phyloP scores from a whole-genome alignment of 1,140 invertebrate genomes.

The Drosophila kanapiae region DNA sequence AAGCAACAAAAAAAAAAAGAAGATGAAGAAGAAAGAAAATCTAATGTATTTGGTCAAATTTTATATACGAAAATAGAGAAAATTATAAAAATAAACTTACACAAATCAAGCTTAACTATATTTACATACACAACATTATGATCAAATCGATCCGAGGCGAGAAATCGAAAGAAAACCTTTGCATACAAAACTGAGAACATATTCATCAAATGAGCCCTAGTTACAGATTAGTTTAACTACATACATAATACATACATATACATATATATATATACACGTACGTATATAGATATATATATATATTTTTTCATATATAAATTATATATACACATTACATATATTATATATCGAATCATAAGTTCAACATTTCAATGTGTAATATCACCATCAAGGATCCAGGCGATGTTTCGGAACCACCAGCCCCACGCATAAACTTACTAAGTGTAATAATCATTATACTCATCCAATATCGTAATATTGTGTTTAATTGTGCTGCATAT shows the following conservation, averaged over 20 bases:
- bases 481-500: conserved; percentile 42
- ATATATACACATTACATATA: conserved; percentile 59
- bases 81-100: conserved; percentile 60
- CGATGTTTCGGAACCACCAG: conserved; percentile 44
- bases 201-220: conserved; percentile 83
- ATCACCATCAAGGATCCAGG: conserved; percentile 45
- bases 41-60: conserved; percentile 74
- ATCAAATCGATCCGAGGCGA: conserved; percentile 14
- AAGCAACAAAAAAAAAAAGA: conserved; percentile 7
- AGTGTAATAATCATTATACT: conserved; percentile 46
- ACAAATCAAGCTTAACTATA: conserved; percentile 56
- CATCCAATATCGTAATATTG: conserved; percentile 47
- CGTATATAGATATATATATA: conserved; percentile 69
- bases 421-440: conserved; percentile 59
- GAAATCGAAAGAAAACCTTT: conserved; percentile 47
- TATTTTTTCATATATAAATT: conserved; percentile 64
- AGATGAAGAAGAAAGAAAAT: conserved; percentile 16
- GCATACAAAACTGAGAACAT: conserved; percentile 77
- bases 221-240: conserved; percentile 82
- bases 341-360: conserved; percentile 54
- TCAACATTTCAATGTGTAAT: conserved; percentile 61
- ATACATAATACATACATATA: conserved; percentile 65
- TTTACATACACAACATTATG: conserved; percentile 47
- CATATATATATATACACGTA: conserved; percentile 27
- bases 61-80: conserved; percentile 58